These are phyloP conservation scores for Gracilinanus agilis DNA, from an alignment of 2,113 vertebrate species.

Conservation along the genomic window DNA sequence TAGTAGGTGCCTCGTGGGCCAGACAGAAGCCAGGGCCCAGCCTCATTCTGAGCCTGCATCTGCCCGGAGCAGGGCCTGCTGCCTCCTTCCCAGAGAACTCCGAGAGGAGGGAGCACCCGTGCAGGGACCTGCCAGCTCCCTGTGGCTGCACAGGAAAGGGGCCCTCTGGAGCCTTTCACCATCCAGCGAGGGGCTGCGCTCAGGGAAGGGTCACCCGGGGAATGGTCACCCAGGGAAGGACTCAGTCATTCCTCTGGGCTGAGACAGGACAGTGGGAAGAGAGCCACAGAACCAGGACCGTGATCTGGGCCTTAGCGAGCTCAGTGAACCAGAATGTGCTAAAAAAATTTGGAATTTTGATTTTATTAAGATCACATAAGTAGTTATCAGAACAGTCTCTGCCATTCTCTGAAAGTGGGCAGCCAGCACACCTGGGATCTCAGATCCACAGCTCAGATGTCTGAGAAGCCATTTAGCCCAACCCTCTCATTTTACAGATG, in stretches of 20 bases:
- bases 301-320: too few species aligned
- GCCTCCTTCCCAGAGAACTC: background rate
- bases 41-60: background rate
- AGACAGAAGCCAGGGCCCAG: accelerated
- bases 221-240: too few species aligned
- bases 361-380: background rate
- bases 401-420: too few species aligned
- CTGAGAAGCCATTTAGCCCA: background rate
- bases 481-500: background rate
- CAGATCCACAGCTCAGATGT: background rate
- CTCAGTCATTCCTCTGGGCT: too few species aligned
- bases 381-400: background rate
- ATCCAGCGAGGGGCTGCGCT: too few species aligned
- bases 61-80: background rate
- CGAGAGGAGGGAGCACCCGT: too few species aligned
- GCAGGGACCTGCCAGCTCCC: too few species aligned
- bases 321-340: background rate
- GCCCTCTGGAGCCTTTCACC: too few species aligned
- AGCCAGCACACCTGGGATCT: too few species aligned
- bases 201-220: too few species aligned
- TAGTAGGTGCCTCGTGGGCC: accelerated
- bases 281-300: too few species aligned
- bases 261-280: background rate
- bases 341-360: background rate
- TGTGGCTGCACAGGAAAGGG: too few species aligned